Conservation (phyloP, 2,113 vertebrate genomes). For the Rhadina sibilatrix region DNA sequence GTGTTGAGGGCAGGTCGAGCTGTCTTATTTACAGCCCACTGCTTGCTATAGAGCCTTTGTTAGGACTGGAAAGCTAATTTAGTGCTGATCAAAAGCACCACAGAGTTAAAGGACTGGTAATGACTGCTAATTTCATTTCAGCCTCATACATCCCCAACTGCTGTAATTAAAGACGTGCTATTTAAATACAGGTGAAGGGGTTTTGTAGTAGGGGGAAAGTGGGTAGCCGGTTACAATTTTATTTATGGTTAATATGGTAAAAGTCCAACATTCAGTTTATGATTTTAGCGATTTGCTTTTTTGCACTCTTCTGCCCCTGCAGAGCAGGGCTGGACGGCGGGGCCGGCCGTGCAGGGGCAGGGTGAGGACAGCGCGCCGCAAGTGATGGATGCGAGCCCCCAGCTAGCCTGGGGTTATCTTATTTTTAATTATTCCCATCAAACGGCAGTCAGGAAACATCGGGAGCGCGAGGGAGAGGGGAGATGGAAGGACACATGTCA, state of each 20-base stretch:
- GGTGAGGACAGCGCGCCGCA: neutral
- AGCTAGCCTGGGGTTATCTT: slow-evolving; percentile 20
- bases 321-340: neutral
- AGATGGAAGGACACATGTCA: slow-evolving; percentile 47
- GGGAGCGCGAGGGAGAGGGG: slow-evolving; percentile 22
- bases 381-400: neutral
- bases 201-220: slow-evolving; percentile 66
- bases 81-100: slow-evolving; percentile 85
- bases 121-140: slow-evolving; percentile 89
- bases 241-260: slow-evolving; percentile 66
- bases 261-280: slow-evolving; percentile 57
- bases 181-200: slow-evolving; percentile 86
- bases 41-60: slow-evolving; percentile 84
- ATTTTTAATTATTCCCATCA: slow-evolving; percentile 52
- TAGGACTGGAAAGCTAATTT: slow-evolving; percentile 85
- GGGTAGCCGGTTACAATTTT: slow-evolving; percentile 66
- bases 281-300: slow-evolving; percentile 10
- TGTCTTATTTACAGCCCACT: slow-evolving; percentile 85
- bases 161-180: slow-evolving; percentile 85
- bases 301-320: slow-evolving; percentile 1
- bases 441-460: slow-evolving; percentile 31
- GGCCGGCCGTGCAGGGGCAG: neutral
- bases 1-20: slow-evolving; percentile 83
- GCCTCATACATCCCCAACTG: slow-evolving; percentile 81
- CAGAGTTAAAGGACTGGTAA: slow-evolving; percentile 86